These are phyloP conservation scores for Bimastos eiseni DNA, from an alignment of 2,888 invertebrate species.

Conservation along the genomic window DNA sequence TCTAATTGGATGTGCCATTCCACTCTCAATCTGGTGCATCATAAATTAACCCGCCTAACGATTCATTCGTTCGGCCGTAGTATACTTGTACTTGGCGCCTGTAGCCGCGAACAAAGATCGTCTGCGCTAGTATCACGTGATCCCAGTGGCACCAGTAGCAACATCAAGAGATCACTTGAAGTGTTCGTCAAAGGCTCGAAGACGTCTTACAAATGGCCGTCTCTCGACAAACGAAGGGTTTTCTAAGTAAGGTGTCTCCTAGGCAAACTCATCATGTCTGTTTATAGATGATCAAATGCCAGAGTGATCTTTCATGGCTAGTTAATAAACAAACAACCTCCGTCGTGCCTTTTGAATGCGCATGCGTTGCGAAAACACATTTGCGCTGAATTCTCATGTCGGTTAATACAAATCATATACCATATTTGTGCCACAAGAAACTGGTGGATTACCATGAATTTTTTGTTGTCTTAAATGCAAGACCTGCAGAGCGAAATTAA, in stretches of 20 bases:
- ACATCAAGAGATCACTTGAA: background rate
- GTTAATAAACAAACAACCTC: background rate
- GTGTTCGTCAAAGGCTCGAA: background rate
- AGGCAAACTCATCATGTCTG: background rate
- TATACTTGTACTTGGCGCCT: background rate
- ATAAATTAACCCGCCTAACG: background rate
- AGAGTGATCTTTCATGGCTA: background rate
- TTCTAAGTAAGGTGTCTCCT: background rate
- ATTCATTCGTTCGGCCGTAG: background rate
- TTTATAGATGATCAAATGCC: background rate
- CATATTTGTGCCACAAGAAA: too few species aligned
- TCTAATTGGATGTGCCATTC: background rate
- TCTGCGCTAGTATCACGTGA: background rate
- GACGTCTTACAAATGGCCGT: background rate
- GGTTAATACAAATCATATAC: too few species aligned
- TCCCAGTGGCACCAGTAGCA: background rate
- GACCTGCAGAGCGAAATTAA: too few species aligned
- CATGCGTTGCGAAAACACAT: too few species aligned
- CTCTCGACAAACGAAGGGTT: background rate
- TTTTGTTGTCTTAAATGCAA: background rate
- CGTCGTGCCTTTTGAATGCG: too few species aligned
- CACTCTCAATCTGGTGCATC: background rate
- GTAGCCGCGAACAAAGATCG: background rate
- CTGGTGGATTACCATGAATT: background rate
- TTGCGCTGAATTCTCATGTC: too few species aligned